Conservation (phyloP, 1,140 invertebrate species). For the Aphaenogaster floridana region DNA sequence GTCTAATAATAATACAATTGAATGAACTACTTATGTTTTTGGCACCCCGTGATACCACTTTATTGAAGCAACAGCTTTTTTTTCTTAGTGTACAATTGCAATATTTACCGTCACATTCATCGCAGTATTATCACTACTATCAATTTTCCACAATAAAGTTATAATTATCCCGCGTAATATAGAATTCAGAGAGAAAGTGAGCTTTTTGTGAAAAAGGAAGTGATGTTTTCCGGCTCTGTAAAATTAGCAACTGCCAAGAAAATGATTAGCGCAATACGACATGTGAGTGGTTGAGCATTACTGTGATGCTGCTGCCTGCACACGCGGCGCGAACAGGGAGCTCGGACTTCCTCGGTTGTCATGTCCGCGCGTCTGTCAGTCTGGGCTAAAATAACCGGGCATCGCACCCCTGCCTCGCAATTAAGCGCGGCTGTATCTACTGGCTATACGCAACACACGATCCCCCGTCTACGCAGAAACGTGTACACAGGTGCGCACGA, state of each 20-base stretch:
- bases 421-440: conserved; percentile 76
- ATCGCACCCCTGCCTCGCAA: conserved; percentile 73
- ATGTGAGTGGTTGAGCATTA: conserved; percentile 54
- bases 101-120: background rate
- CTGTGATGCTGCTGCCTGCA: conserved; percentile 49
- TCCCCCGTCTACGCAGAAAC: conserved; percentile 63
- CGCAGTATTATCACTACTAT: background rate
- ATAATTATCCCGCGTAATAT: background rate
- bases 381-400: conserved; percentile 74
- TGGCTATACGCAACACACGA: conserved; percentile 62
- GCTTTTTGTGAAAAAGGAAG: conserved; percentile 5
- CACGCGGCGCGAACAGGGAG: conserved; percentile 46
- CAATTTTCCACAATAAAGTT: conserved; percentile 17
- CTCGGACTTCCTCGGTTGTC: conserved; percentile 70
- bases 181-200: background rate
- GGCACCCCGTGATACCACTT: no score
- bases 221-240: background rate
- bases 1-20: no score
- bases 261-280: conserved; percentile 52
- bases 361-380: conserved; percentile 75
- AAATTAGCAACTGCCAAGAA: conserved; percentile 45
- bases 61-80: no score
- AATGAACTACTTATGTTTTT: no score
- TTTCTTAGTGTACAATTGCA: background rate
- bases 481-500: conserved; percentile 50